Conservation (phyloP, 2,888 invertebrate species). For the Ectemnius cavifrons region DNA sequence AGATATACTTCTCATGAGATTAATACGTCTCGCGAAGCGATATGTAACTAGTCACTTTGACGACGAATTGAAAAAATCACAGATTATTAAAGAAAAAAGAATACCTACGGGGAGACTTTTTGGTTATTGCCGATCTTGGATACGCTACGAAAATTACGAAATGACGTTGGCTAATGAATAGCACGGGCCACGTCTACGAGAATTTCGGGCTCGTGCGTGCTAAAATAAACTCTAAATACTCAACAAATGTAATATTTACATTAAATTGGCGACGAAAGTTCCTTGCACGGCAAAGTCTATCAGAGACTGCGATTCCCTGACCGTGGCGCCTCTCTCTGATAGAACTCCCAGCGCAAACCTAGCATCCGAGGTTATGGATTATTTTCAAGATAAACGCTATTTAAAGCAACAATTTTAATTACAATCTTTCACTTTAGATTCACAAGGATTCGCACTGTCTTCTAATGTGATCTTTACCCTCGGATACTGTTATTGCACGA, state of each 20-base stretch:
- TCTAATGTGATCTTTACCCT: too few relatives aligned
- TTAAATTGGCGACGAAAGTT: slow-evolving; percentile 68
- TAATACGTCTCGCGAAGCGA: background rate
- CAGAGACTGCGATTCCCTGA: slow-evolving; percentile 64
- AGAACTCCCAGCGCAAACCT: slow-evolving; percentile 13
- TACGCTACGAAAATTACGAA: slow-evolving; percentile 39
- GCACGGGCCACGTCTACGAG: slow-evolving; percentile 26
- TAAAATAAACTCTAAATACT: slow-evolving; percentile 49
- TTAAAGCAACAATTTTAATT: too few relatives aligned
- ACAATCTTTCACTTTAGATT: too few relatives aligned
- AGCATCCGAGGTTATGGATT: background rate
- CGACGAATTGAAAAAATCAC: slow-evolving; percentile 41
- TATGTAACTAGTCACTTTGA: slow-evolving; percentile 24
- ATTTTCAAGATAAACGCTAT: slow-evolving; percentile 33
- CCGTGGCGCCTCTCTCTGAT: slow-evolving; percentile 56
- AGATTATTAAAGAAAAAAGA: slow-evolving; percentile 45
- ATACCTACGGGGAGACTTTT: slow-evolving; percentile 51
- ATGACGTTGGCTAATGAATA: slow-evolving; percentile 49
- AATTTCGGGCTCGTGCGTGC: slow-evolving; percentile 40
- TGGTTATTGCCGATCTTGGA: slow-evolving; percentile 57
- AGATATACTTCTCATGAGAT: background rate
- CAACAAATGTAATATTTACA: slow-evolving; percentile 69
- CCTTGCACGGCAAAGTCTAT: slow-evolving; percentile 68
- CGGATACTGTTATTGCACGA: background rate
- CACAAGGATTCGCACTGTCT: too few relatives aligned